Base-by-base conservation (phyloP, 92 coral and sea anemone genomes). In the Meandrina meandrites region DNA sequence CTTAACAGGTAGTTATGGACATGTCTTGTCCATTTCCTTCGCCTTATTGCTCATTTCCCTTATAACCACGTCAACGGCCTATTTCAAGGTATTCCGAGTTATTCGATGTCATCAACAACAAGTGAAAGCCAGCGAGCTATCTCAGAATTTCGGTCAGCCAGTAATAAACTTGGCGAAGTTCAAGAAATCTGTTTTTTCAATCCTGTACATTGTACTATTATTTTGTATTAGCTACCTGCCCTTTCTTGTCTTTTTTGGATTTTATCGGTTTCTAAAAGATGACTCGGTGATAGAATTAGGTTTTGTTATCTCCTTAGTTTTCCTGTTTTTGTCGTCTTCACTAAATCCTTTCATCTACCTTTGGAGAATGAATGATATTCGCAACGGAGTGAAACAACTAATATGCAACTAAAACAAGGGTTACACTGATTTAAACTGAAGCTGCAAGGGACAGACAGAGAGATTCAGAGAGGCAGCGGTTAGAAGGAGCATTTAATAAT, bases 51-150 rank as follows among this genome's bases (percentile, higher is more conserved):
- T 19, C 18, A 19, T 56, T 32, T 56, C 72, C 24, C n/a, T 32
- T 37, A 18, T 56, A 17, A 13, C 17, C 15, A 79, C 48, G 34
- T 30, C 71, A 21, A 1, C 32, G 2, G 27, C 83, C 15, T 56
- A 79, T 79, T 79, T 79, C 9, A 79, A 79, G 54, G 83, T 79
- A 34, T 32, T 28, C 19, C n/a, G 50, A 3, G 31, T 79, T 21
- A 79, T 79, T 15, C 69, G 71, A 3, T 64, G 50, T 19, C 83
- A 79, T 24, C 70, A 60, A 34, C 70, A 79, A 18, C 83, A 79
- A 36, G 50, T 79, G n/a, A 48, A 79, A 28, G 83, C 30, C 10
- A 79, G 35, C 15, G 81, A 12, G 4, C 8, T 35, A 3, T 22
- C 60, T 15, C 83, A 79, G 24, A 79, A 34, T 42, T 56, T 24